Conservation (phyloP, 2,888 invertebrate species). For the Pseudococcus viburni region DNA sequence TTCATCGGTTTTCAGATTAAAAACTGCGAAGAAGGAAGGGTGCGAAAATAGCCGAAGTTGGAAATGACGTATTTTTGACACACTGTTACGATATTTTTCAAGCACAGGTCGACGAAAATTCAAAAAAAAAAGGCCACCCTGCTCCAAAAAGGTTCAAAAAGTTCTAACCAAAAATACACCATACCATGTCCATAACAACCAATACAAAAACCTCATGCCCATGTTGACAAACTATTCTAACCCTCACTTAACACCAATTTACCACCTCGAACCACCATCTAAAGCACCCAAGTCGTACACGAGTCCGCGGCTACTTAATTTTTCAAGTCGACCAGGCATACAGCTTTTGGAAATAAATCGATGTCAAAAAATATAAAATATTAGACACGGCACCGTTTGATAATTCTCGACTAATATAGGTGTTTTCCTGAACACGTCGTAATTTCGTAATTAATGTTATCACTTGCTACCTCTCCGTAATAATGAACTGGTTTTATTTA, state of each 20-base stretch:
- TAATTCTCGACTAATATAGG: slow-evolving; percentile 47
- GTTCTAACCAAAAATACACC: too few species aligned
- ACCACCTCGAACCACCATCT: not conserved
- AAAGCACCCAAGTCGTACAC: not conserved
- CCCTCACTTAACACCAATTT: not conserved
- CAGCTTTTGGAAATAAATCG: slow-evolving; percentile 35
- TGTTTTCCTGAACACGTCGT: slow-evolving; percentile 38
- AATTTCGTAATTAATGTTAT: slow-evolving; percentile 42
- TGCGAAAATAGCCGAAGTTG: too few species aligned
- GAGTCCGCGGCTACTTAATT: not conserved
- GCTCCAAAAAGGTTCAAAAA: too few species aligned
- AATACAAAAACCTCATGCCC: too few species aligned
- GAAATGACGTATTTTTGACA: too few species aligned
- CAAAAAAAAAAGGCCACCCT: too few species aligned
- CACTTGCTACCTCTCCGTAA: slow-evolving; percentile 32
- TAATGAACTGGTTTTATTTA: slow-evolving; percentile 49
- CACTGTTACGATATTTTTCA: too few species aligned
- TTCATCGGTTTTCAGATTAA: too few species aligned
- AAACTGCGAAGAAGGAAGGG: too few species aligned
- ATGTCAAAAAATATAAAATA: slow-evolving; percentile 53
- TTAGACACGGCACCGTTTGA: slow-evolving; percentile 51
- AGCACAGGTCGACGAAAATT: too few species aligned
- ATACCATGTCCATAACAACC: too few species aligned
- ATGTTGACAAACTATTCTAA: not conserved
- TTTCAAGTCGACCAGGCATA: not conserved